phyloP scores from a whole-genome alignment of 2,797 vertebrate genomes.

The Anomalospiza imberbis region DNA sequence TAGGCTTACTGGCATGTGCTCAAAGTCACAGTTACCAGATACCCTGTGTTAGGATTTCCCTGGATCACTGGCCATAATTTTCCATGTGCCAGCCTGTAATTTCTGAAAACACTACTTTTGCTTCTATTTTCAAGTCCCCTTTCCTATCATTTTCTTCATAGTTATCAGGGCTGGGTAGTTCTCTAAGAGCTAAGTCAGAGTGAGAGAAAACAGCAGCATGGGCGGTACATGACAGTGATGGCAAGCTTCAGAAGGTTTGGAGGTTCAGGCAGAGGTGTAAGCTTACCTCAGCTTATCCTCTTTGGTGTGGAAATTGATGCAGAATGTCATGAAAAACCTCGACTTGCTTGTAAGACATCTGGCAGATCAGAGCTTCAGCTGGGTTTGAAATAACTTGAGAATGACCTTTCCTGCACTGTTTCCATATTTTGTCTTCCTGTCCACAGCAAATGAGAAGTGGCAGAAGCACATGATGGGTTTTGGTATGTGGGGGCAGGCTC shows the following conservation, averaged over 20 bases:
- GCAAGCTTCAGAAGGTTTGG: slow-evolving; percentile 42
- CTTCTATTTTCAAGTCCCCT: not conserved
- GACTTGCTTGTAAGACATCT: not conserved
- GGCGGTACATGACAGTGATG: not conserved
- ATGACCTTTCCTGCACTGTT: not conserved
- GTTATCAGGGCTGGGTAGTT: not conserved
- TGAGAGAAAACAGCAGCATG: not conserved
- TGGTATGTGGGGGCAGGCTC: not conserved
- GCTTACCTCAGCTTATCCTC: slow-evolving; percentile 14
- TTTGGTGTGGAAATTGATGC: slow-evolving; percentile 23
- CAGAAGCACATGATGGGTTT: not conserved
- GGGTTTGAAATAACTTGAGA: slow-evolving; percentile 5
- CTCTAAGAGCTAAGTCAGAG: not conserved
- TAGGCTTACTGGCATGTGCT: not conserved
- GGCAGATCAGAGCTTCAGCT: slow-evolving; percentile 14
- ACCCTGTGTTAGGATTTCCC: not conserved
- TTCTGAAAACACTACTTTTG: slow-evolving; percentile 34
- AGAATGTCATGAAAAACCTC: not conserved
- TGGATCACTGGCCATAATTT: not conserved
- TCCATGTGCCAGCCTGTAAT: not conserved
- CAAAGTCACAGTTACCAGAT: not conserved
- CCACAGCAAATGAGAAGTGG: rapidly evolving
- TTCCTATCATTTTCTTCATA: slow-evolving; percentile 36
- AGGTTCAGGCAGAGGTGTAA: not conserved
- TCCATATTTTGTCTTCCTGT: not conserved